Evolutionary conservation across 2,113 vertebrate genomes (phyloP).

Genomic region (Phoenicopterus ruber): DNA sequence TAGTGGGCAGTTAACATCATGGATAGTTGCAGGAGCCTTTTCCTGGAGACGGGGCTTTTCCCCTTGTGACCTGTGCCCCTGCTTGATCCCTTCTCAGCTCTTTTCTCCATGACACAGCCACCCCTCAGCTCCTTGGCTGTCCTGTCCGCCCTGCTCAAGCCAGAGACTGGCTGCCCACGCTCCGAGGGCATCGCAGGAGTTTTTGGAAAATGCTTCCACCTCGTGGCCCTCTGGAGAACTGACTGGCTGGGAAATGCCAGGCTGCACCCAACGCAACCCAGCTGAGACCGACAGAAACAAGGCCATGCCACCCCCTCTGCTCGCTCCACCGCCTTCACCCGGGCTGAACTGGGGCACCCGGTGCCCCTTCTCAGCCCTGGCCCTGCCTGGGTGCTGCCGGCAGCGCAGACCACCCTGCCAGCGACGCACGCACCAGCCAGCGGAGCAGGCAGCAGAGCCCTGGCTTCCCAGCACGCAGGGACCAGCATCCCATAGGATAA

Average conservation of each 20-base stretch:
- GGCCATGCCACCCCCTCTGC: not conserved
- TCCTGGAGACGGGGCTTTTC: not conserved
- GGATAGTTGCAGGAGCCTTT: not conserved
- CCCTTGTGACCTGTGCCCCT: not conserved
- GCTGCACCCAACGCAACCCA: accelerated
- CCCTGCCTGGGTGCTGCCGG: not conserved
- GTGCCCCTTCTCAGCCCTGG: not conserved
- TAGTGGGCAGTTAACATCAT: accelerated
- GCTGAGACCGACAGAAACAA: not conserved
- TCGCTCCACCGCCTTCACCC: accelerated
- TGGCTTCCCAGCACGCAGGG: not conserved
- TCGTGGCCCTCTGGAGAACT: not conserved
- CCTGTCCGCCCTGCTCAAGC: accelerated
- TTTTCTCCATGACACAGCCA: accelerated
- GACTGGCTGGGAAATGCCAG: not conserved
- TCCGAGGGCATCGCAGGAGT: not conserved
- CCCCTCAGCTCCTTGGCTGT: not conserved
- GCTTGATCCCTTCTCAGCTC: not conserved
- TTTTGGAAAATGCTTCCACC: constrained; percentile 56
- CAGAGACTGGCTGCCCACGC: not conserved
- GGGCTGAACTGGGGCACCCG: not conserved
- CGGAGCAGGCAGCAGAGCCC: not conserved
- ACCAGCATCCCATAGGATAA: not conserved
- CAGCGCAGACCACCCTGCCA: not conserved
- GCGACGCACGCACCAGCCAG: not conserved